phyloP scores from a whole-genome alignment of 2,888 invertebrate genomes.

The Pristionchus fissidentatus region DNA sequence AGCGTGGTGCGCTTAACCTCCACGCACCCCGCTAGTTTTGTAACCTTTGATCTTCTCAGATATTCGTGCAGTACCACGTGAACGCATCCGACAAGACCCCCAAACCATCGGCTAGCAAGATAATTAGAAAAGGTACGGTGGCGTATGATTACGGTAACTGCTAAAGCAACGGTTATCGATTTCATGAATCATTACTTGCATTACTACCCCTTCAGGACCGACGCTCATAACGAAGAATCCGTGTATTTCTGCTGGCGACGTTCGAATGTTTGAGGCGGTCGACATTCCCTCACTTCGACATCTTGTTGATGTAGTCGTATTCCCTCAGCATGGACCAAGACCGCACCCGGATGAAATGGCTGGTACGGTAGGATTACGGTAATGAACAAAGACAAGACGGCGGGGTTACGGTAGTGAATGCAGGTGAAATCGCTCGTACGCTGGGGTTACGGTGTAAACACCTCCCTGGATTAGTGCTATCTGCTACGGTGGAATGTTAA shows the following conservation, averaged over 20 bases:
- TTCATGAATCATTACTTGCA: not conserved
- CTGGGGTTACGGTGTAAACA: not conserved
- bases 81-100: conserved; percentile 51
- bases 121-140: conserved; percentile 56
- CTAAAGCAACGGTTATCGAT: not conserved
- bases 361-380: conserved; percentile 58
- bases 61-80: conserved; percentile 69
- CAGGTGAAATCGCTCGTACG: not conserved
- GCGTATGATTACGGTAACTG: not conserved
- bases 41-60: conserved; percentile 47
- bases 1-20: too few species aligned
- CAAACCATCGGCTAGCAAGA: conserved; percentile 50
- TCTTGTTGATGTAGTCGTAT: conserved; percentile 77
- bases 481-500: too few species aligned
- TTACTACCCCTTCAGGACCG: conserved; percentile 61
- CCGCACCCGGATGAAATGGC: conserved; percentile 78
- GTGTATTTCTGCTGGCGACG: conserved; percentile 77
- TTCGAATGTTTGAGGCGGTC: conserved; percentile 74
- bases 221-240: conserved; percentile 78
- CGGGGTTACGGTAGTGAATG: not conserved
- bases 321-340: conserved; percentile 76
- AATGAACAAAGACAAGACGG: not conserved
- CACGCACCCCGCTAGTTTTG: too few species aligned
- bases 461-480: too few species aligned
- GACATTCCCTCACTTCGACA: conserved; percentile 72